Percentiles rank a stretch among this genome's conserved stretches.
These are phyloP conservation scores for Neria commutata DNA, from an alignment of 2,888 invertebrate genomes.

Conservation along the genomic window DNA sequence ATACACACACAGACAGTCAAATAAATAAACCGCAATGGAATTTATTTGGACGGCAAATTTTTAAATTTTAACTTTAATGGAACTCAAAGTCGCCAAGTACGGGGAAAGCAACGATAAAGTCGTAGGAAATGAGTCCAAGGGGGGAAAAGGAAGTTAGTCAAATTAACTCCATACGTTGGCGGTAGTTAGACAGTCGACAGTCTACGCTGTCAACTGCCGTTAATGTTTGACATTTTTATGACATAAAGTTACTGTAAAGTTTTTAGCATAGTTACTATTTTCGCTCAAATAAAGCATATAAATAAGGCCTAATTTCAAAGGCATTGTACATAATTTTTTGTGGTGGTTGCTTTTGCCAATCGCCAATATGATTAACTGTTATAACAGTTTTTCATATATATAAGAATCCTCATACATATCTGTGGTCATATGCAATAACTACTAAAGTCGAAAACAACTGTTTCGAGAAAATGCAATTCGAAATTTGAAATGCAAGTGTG, in stretches of 20 bases:
- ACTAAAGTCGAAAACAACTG: too few species aligned
- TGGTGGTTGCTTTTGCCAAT: too few species aligned
- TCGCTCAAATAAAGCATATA: neutral
- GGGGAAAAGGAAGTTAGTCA: constrained; percentile 21
- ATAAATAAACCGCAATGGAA: constrained; percentile 53
- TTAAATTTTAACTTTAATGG: neutral
- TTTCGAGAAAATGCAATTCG: too few species aligned
- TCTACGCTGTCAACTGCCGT: constrained; percentile 32
- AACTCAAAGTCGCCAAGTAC: too few species aligned
- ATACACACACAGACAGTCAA: neutral
- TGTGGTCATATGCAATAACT: too few species aligned
- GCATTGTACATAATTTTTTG: too few species aligned
- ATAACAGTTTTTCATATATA: too few species aligned
- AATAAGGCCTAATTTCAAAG: too few species aligned
- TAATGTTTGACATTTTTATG: constrained; percentile 28
- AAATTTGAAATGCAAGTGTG: too few species aligned
- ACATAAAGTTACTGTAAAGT: constrained; percentile 23
- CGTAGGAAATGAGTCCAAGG: neutral
- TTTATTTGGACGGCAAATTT: constrained; percentile 46
- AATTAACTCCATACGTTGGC: constrained; percentile 27
- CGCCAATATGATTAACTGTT: too few species aligned
- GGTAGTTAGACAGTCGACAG: too few species aligned
- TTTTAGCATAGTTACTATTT: constrained; percentile 28
- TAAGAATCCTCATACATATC: too few species aligned
- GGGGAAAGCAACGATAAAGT: neutral